Percentiles rank a stretch among this genome's conserved stretches.
phyloP scores from a whole-genome alignment of 2,888 invertebrate genomes.

The Caradrina kadenii region DNA sequence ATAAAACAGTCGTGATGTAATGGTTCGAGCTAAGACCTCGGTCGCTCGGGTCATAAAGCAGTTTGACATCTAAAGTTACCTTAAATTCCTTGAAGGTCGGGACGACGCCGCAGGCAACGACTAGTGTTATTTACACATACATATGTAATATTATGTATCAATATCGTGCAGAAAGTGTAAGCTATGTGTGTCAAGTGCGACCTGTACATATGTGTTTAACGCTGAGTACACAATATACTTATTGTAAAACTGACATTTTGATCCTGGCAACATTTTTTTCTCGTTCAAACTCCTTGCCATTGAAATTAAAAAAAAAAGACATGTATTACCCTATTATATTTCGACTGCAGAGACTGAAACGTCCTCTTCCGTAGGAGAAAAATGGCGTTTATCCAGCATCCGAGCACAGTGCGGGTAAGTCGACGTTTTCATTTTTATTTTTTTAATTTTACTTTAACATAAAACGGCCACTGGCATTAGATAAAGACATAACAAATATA shows the following conservation, averaged over 20 bases:
- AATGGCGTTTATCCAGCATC: background rate
- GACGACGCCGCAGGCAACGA: constrained; percentile 48
- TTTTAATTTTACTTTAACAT: too few species aligned
- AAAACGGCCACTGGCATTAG: too few species aligned
- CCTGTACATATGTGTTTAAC: constrained; percentile 68
- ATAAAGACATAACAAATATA: too few species aligned
- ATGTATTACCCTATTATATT: too few species aligned
- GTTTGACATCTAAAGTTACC: constrained; percentile 40
- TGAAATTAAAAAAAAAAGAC: too few species aligned
- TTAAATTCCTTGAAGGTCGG: constrained; percentile 49
- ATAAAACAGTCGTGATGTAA: constrained; percentile 10
- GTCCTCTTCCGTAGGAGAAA: background rate
- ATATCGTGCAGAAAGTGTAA: constrained; percentile 71
- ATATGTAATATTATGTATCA: constrained; percentile 48
- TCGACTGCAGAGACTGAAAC: background rate
- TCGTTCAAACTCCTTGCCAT: background rate
- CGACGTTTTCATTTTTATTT: too few species aligned
- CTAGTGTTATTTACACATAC: constrained; percentile 55
- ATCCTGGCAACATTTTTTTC: constrained; percentile 33
- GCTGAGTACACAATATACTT: constrained; percentile 44
- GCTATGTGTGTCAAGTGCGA: constrained; percentile 77
- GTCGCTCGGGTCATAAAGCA: background rate
- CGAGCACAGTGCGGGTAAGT: background rate
- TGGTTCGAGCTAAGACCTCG: constrained; percentile 36
- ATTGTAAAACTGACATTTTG: constrained; percentile 64